Evolutionary conservation across 1,140 invertebrate genomes (phyloP), one percentile per base, ranked within the genome.

Genomic region (Drosophila leontia): DNA sequence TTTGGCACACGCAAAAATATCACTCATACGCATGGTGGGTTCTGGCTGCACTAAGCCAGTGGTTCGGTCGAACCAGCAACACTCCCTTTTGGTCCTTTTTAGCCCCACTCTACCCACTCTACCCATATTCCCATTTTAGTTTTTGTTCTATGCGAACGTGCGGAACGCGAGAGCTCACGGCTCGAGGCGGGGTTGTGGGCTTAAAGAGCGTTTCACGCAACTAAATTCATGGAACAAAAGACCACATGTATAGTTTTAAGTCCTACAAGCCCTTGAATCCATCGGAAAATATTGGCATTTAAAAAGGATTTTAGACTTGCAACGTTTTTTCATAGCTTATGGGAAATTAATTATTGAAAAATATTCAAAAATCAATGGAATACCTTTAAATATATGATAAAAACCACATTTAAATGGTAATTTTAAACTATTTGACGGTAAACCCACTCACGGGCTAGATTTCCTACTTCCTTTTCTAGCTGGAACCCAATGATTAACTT

Each of bases 1-100:
- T 70, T 67, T 67, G 62, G 50, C 50, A 56, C 68, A 56, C 68
- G 68, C 68, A 47, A 67, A 53, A 67, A 70, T 70, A 70, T 70
- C 62, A 68, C 68, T 68, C 62, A 70, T 56, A 67, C 67, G 67
- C 62, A 45, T 67, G 48, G 34, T n/a, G 61, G 60, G 12, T 29
- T 61, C 48, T 44, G 37, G 37, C 60, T 44, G 64, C 11, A 41
- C 17, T 62, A 62, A 63, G 37, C 8, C 44, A 23, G 23, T 23
- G 23, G 23, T 23, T 23, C 23, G 23, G 1, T 23, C 23, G 12
- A 47, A 17, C 26, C 44, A 17, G 6, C n/a, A 50, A 15, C 47
- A 50, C 47, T 50, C n/a, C n/a, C 26, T 13, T 11, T 29, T 26
- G 19, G 50, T 32, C 26, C 3, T 17, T n/a, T 23, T 13, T n/a